Conservation (phyloP, 2,113 vertebrate genomes). For the Crotalus viridis region DNA sequence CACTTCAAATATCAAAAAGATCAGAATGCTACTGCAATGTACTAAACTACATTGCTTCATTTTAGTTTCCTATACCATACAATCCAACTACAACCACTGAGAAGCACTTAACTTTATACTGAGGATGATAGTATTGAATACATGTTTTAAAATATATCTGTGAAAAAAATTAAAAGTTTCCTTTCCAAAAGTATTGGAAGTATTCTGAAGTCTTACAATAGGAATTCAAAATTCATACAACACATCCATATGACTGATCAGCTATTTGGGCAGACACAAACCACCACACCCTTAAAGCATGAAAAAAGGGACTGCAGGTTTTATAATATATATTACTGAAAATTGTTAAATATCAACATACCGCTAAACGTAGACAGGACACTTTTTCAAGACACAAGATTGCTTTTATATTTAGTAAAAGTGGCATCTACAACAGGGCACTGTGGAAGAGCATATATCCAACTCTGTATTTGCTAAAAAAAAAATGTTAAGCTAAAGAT, state of each 20-base stretch:
- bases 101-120: slow-evolving; percentile 15
- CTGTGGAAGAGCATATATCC: slow-evolving; percentile 44
- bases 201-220: slow-evolving; percentile 29
- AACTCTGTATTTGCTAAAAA: slow-evolving; percentile 38
- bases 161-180: neutral
- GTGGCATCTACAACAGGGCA: slow-evolving; percentile 38
- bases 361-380: slow-evolving; percentile 24
- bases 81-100: neutral
- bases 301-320: neutral
- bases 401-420: slow-evolving; percentile 51
- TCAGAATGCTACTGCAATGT: slow-evolving; percentile 38
- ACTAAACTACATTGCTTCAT: neutral
- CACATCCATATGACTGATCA: slow-evolving; percentile 29
- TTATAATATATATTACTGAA: neutral
- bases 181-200: neutral
- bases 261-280: slow-evolving; percentile 31
- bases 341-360: slow-evolving; percentile 33
- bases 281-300: slow-evolving; percentile 21
- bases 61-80: neutral
- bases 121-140: slow-evolving; percentile 13
- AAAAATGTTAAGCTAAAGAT: slow-evolving; percentile 26
- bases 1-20: slow-evolving; percentile 3
- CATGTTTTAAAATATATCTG: slow-evolving; percentile 16
- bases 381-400: slow-evolving; percentile 29
- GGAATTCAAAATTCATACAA: slow-evolving; percentile 39